Base-by-base conservation (phyloP, 2,113 vertebrate genomes). In the Tenrec ecaudatus region DNA sequence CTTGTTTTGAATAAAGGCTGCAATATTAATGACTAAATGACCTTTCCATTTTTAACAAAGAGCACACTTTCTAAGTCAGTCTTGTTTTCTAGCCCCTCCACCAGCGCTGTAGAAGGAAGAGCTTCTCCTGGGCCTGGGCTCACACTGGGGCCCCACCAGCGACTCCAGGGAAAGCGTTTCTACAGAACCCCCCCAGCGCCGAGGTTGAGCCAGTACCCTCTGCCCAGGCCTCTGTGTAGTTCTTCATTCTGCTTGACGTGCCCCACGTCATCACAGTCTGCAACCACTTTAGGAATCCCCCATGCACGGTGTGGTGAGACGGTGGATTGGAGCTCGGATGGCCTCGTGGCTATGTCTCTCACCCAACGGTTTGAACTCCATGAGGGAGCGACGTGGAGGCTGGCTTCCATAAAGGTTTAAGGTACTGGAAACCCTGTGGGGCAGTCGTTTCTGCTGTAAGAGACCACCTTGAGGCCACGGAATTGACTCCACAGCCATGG, bases 1-100 rank as follows among this genome's bases (percentile, higher is more conserved):
- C 94, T 89, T 79, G 36, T 75, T 90, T 85, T 76, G 38, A 89
- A 29, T 80, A 75, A 68, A 64, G 14, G 6, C 25, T 22, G 33
- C 36, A 38, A 73, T 73, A 20, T 53, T 57, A 85, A 33, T 62
- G 93, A 82, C 5, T 58, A 40, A 29, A 23, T 87, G 7, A 23
- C 31, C 76, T 66, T 58, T 58, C 8, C 62, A 1, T 1, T 87
- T 81, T 88, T 84, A 86, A 14, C 23, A 36, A 17, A 76, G 23
- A 62, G 5, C 47, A 1, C 2, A 60, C 80, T 6, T 2, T 53
- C 64, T 76, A 33, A n/a, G 6, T 80, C 43, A 36, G 33, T 64
- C n/a, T 40, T 2, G 58, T 8, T 79, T 85, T 36, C n/a, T 43
- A 43, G 15, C 2, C 82, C 3, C 22, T 6, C 6, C 2, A 9